These are phyloP conservation scores for Isurus oxyrinchus DNA, from an alignment of 2,113 vertebrate genomes.

Conservation along the genomic window DNA sequence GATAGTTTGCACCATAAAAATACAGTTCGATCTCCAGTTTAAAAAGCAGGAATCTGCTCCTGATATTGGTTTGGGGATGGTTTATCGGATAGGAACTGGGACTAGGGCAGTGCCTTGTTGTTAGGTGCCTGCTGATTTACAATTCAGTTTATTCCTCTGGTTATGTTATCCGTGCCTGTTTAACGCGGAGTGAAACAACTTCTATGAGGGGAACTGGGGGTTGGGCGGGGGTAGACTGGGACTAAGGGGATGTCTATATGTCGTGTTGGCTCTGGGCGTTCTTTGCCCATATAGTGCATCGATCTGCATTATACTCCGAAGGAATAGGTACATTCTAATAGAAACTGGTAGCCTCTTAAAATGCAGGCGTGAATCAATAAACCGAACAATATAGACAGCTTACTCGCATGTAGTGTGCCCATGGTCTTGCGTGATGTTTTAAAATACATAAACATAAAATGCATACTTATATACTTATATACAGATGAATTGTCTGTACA, in stretches of 20 bases:
- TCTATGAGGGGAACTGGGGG: too few relatives aligned
- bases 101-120: not conserved
- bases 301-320: not conserved
- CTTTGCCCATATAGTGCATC: not conserved
- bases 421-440: not conserved
- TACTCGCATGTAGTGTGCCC: not conserved
- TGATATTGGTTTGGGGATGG: not conserved
- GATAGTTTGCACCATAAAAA: not conserved
- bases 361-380: too few relatives aligned
- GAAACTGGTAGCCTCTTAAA: not conserved
- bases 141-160: not conserved
- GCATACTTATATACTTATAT: not conserved
- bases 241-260: not conserved
- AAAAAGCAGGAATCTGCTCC: not conserved
- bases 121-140: not conserved
- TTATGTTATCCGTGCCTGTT: too few relatives aligned
- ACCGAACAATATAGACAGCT: not conserved
- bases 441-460: not conserved
- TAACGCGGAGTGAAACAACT: too few relatives aligned
- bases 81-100: not conserved
- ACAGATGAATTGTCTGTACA: too few relatives aligned
- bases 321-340: not conserved
- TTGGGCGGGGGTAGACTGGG: too few relatives aligned
- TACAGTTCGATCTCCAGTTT: not conserved
- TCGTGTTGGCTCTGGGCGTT: not conserved